phyloP scores from a whole-genome alignment of 2,888 invertebrate species.

The Clanis bilineata region DNA sequence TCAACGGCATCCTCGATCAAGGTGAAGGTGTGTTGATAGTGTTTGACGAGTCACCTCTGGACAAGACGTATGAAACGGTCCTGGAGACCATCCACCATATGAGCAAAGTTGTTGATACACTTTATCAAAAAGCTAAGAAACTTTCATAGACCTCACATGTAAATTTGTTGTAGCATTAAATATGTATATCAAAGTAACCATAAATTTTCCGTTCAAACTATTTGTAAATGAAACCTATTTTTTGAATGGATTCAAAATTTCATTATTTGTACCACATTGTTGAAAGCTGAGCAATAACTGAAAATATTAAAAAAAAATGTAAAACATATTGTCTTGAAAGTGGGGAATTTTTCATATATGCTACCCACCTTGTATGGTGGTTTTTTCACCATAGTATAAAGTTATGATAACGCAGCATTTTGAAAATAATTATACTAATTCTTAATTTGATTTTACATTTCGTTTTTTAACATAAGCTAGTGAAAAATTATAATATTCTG shows the following conservation, averaged over 20 bases:
- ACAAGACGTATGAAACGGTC: slow-evolving; percentile 98
- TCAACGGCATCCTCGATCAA: slow-evolving; percentile 98
- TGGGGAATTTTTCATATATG: slow-evolving; percentile 40
- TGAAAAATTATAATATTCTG: slow-evolving; percentile 79
- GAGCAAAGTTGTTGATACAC: slow-evolving; percentile 99
- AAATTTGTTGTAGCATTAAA: slow-evolving; percentile 76
- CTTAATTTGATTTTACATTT: slow-evolving; percentile 58
- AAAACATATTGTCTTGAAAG: slow-evolving; percentile 37
- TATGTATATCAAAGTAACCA: slow-evolving; percentile 74
- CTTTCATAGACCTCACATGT: slow-evolving; percentile 86
- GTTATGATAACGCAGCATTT: slow-evolving; percentile 51
- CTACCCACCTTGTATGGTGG: slow-evolving; percentile 2
- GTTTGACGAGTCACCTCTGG: slow-evolving; percentile 96
- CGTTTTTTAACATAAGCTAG: slow-evolving; percentile 73
- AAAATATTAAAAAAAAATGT: slow-evolving; percentile 41
- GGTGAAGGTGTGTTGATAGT: slow-evolving; percentile 99
- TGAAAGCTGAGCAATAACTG: slow-evolving; percentile 49
- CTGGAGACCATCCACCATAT: slow-evolving; percentile 99
- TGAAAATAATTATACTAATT: slow-evolving; percentile 59
- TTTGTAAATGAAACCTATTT: slow-evolving; percentile 69
- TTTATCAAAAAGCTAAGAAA: slow-evolving; percentile 99
- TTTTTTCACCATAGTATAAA: background rate
- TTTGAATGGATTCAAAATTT: slow-evolving; percentile 66
- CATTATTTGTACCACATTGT: slow-evolving; percentile 50
- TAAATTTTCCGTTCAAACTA: slow-evolving; percentile 68